Conservation (phyloP, 2,797 vertebrate species). For the Argya squamiceps region DNA sequence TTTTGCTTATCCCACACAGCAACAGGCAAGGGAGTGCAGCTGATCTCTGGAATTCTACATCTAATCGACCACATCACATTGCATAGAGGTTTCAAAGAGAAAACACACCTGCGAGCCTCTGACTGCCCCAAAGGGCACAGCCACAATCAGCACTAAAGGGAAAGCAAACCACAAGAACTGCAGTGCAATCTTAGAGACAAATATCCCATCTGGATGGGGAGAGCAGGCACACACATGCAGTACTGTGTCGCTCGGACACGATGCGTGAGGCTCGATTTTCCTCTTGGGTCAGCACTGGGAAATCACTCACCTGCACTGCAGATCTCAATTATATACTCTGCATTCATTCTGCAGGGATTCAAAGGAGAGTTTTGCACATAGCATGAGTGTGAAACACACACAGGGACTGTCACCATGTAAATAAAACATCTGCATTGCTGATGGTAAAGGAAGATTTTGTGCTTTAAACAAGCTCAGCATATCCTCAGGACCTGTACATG, state of each 20-base stretch:
- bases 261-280: not conserved
- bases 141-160: not conserved
- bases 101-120: not conserved
- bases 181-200: not conserved
- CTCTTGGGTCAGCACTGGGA: slow-evolving; percentile 10
- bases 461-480: not conserved
- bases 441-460: not conserved
- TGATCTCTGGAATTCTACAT: not conserved
- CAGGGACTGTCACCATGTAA: not conserved
- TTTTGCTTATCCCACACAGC: not conserved
- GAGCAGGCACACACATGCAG: not conserved
- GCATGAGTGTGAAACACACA: slow-evolving; percentile 12
- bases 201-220: not conserved
- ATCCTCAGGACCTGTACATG: not conserved
- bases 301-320: slow-evolving; percentile 58
- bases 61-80: rapidly evolving
- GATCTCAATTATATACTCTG: slow-evolving; percentile 51
- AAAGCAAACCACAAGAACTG: not conserved
- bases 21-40: not conserved
- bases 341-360: slow-evolving; percentile 5
- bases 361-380: not conserved
- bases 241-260: rapidly evolving
- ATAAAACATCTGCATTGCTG: slow-evolving; percentile 45
- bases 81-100: slow-evolving; percentile 7
- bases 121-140: not conserved